Conservation (phyloP, 2,888 invertebrate species). For the Ecliptopera silaceata region DNA sequence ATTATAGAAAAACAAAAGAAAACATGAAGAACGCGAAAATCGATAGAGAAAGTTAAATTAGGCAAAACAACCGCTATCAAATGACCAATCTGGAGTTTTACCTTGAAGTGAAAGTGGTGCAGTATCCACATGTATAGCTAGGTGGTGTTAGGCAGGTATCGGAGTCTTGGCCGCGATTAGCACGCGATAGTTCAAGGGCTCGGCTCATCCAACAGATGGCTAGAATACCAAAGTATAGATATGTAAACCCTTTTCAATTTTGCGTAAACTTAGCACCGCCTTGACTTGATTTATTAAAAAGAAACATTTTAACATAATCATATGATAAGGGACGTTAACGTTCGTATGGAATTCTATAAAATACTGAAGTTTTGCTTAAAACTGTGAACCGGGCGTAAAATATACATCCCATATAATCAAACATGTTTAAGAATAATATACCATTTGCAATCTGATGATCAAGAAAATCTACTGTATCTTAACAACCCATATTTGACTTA, state of each 20-base stretch:
- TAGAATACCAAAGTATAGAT: constrained; percentile 19
- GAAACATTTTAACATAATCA: background rate
- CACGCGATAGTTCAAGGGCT: constrained; percentile 77
- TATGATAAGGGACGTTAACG: background rate
- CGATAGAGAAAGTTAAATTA: constrained; percentile 19
- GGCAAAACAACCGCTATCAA: constrained; percentile 29
- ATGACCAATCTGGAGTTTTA: constrained; percentile 35
- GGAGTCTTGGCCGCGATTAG: constrained; percentile 48
- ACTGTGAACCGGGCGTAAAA: too few relatives aligned
- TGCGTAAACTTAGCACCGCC: constrained; percentile 42
- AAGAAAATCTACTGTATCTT: too few relatives aligned
- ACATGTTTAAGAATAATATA: too few relatives aligned
- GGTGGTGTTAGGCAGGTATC: constrained; percentile 24
- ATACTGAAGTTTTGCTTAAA: too few relatives aligned
- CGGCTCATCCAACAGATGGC: constrained; percentile 34
- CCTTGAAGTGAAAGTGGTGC: constrained; percentile 42
- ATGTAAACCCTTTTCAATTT: constrained; percentile 41
- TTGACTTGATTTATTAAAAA: constrained; percentile 7
- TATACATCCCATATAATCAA: too few relatives aligned
- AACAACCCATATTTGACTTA: too few relatives aligned
- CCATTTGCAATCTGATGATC: too few relatives aligned
- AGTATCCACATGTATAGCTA: constrained; percentile 33
- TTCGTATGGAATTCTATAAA: too few relatives aligned
- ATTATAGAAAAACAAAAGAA: background rate
- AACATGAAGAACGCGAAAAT: background rate